These are phyloP conservation scores for Galeopterus variegatus DNA, from an alignment of 2,113 vertebrate species.

Conservation along the genomic window DNA sequence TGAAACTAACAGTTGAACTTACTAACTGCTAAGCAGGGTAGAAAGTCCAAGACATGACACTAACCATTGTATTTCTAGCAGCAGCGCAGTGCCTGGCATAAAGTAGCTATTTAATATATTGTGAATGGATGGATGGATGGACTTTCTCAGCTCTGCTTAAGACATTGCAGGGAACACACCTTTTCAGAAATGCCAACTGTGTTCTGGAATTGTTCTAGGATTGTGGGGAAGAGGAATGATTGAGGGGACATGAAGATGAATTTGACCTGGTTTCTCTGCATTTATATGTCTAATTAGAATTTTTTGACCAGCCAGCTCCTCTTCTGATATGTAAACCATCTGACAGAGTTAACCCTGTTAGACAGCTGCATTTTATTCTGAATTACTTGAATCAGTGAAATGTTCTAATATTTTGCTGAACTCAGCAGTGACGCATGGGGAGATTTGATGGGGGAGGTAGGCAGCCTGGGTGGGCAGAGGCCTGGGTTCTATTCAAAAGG, in stretches of 20 bases:
- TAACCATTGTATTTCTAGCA: not conserved
- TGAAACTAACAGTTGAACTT: not conserved
- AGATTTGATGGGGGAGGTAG: not conserved
- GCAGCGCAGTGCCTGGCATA: not conserved
- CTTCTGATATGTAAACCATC: not conserved
- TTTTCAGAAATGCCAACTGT: not conserved
- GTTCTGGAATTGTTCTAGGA: not conserved
- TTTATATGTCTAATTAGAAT: not conserved
- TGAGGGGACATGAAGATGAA: not conserved
- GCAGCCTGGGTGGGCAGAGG: too few relatives aligned
- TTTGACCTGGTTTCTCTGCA: not conserved
- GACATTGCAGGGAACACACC: not conserved
- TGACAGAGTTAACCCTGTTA: too few relatives aligned
- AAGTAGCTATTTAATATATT: not conserved
- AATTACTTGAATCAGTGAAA: not conserved
- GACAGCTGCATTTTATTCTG: not conserved
- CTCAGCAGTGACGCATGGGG: accelerated
- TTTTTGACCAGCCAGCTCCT: not conserved
- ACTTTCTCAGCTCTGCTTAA: not conserved
- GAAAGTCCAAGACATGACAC: not conserved
- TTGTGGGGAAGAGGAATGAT: not conserved
- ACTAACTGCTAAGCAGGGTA: not conserved
- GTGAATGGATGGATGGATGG: not conserved
- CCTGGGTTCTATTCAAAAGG: not conserved
- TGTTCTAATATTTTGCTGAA: not conserved